These are phyloP conservation scores for Achlya flavicornis DNA, from an alignment of 2,888 invertebrate species.

Conservation along the genomic window DNA sequence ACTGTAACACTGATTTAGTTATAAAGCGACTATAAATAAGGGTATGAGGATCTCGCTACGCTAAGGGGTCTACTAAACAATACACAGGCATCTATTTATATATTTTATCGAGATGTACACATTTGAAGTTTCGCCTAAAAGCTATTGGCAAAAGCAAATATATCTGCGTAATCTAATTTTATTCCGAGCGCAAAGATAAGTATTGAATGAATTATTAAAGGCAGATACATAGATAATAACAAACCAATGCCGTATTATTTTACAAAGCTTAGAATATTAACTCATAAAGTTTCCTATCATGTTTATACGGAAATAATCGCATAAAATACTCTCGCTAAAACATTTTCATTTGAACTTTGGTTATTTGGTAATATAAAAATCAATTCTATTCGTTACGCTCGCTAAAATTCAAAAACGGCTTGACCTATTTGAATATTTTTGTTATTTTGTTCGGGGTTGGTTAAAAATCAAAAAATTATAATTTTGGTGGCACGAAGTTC, in stretches of 20 bases:
- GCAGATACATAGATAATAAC: neutral
- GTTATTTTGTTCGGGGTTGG: too few species aligned
- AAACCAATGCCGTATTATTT: neutral
- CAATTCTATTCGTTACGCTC: too few species aligned
- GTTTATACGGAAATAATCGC: neutral
- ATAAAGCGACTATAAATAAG: too few species aligned
- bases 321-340: neutral
- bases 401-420: too few species aligned
- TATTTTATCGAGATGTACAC: neutral
- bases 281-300: neutral
- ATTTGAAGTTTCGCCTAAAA: neutral
- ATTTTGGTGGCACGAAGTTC: too few species aligned
- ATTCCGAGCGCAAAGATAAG: constrained; percentile 1
- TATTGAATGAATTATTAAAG: neutral
- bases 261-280: neutral
- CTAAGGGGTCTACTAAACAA: neutral
- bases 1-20: too few species aligned
- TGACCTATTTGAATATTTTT: too few species aligned
- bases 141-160: neutral
- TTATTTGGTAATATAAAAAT: too few species aligned
- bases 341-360: neutral
- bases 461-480: too few species aligned
- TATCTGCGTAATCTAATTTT: neutral
- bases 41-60: too few species aligned
- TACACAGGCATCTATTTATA: neutral